Percentiles rank a stretch among this genome's conserved stretches.
These are phyloP conservation scores for Agriopis leucophaearia DNA, from an alignment of 2,888 invertebrate species.

Conservation along the genomic window DNA sequence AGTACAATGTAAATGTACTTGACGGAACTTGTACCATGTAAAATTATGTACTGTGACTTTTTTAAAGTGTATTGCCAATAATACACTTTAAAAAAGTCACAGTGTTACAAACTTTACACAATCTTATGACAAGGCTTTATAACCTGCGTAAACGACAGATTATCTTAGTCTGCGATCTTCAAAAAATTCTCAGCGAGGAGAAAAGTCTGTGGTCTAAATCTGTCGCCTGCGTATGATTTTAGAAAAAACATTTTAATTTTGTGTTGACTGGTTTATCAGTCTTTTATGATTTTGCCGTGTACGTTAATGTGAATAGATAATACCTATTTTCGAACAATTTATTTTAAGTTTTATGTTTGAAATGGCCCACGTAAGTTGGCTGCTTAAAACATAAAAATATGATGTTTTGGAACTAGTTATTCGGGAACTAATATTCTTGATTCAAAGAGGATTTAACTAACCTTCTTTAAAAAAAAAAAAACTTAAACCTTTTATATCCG, in stretches of 20 bases:
- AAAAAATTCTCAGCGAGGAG: neutral
- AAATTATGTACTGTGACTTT: neutral
- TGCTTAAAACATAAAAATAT: neutral
- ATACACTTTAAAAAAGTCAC: neutral
- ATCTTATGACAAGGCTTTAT: neutral
- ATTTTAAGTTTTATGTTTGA: neutral
- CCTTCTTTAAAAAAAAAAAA: too few relatives aligned
- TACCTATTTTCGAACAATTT: constrained; percentile 6
- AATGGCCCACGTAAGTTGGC: neutral
- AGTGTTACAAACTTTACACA: neutral
- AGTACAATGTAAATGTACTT: constrained; percentile 15
- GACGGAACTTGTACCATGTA: neutral
- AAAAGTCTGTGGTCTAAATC: neutral
- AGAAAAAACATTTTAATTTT: neutral
- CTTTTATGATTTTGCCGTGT: neutral
- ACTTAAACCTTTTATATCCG: too few relatives aligned
- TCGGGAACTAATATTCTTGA: neutral
- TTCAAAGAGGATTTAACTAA: neutral
- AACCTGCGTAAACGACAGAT: neutral
- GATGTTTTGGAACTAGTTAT: neutral
- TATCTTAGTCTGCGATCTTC: neutral
- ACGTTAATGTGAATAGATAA: neutral
- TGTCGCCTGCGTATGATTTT: neutral
- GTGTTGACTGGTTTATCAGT: neutral
- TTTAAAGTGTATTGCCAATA: too few relatives aligned